These are phyloP conservation scores for Neoaliturus tenellus DNA, from an alignment of 2,888 invertebrate species.

Conservation along the genomic window DNA sequence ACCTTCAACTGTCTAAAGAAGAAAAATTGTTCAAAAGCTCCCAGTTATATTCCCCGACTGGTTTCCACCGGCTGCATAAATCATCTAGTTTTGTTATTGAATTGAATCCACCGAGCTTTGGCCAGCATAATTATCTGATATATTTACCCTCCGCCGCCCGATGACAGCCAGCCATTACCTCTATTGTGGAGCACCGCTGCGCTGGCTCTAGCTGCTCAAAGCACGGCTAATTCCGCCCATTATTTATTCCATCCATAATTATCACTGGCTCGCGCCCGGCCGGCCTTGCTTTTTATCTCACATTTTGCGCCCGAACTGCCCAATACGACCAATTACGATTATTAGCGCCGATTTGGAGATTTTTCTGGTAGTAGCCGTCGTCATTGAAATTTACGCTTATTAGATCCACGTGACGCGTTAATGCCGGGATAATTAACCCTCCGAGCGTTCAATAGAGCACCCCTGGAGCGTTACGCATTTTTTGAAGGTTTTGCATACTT, in stretches of 20 bases:
- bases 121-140: no score
- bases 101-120: no score
- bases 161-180: neutral
- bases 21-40: no score
- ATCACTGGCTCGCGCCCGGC: constrained; percentile 1
- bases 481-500: no score
- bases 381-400: neutral
- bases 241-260: neutral
- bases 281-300: neutral
- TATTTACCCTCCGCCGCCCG: no score
- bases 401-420: neutral
- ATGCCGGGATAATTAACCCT: neutral
- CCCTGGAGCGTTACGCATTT: no score
- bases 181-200: neutral
- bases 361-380: constrained; percentile 11
- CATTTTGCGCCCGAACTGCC: neutral
- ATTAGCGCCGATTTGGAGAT: constrained; percentile 35
- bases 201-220: neutral
- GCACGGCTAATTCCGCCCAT: neutral
- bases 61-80: no score
- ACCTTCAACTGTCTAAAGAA: no score
- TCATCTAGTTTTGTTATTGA: no score
- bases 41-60: no score
- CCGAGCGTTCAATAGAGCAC: no score
- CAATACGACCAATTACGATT: constrained; percentile 6